Evolutionary conservation across 2,888 invertebrate genomes (phyloP), one percentile per base, ranked within the genome.

Genomic region (Lithophane ornitopus): DNA sequence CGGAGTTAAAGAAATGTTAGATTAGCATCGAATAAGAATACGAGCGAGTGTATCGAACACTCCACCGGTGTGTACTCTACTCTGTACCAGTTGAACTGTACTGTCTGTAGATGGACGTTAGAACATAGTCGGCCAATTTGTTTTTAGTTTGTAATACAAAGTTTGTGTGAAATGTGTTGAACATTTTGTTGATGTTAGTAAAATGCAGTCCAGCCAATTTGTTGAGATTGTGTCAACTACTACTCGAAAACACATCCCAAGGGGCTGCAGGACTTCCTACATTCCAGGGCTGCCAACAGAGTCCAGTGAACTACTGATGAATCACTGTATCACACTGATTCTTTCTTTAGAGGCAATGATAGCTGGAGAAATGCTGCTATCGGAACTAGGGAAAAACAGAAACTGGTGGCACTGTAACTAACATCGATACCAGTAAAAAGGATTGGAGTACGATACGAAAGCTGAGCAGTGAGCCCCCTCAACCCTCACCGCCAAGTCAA

Each of bases 1-100:
- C 56, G 44, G 54, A 78, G 68, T 74, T 68, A 83, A 75, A 63
- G 67, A 73, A 79, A 79, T 79, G 80, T 82, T 67, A 59, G 71
- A 75, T 79, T 69, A 69, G 58, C 66, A 72, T 67, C 54, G 54
- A 72, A 74, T 74, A 58, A 56, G 63, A 67, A 39, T n/a, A n/a
- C 58, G 59, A 14, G 68, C 14, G 70, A 70, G 11, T 49, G 54
- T 54, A 26, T 34, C 7, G 59, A 59, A 41, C 65, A 63, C 66
- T n/a, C 22, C 19, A 39, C 44, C 39, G 14, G 70, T 75, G 72
- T 62, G 46, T 26, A 58, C 58, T 12, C 34, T 19, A 83, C 75
- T 73, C 72, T 68, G 79, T 79, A 72, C 26, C 34, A 61, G 52
- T 16, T n/a, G 12, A 58, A 61, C 62, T 59, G n/a, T n/a, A n/a